phyloP scores from a whole-genome alignment of 2,113 vertebrate species.

The Xiphophorus hellerii region DNA sequence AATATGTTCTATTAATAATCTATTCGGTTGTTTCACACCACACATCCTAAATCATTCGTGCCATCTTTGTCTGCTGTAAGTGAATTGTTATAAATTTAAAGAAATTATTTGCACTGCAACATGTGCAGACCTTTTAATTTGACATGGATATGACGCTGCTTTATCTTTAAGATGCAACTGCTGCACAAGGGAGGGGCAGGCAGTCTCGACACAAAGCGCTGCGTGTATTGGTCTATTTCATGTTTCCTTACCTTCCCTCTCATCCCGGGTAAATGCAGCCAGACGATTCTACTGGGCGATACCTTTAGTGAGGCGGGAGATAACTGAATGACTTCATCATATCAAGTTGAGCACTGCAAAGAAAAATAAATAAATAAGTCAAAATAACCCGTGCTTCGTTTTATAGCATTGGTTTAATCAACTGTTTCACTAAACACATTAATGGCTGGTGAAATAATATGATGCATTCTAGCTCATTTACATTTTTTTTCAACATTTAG shows the following conservation, averaged over 20 bases:
- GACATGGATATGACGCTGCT: slow-evolving; percentile 29
- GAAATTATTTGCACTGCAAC: neutral
- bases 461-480: neutral
- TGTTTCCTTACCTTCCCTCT: slow-evolving; percentile 39
- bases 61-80: neutral
- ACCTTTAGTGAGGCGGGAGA: slow-evolving; percentile 53
- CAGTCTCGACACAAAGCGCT: slow-evolving; percentile 4
- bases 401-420: neutral
- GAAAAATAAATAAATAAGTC: slow-evolving; percentile 4
- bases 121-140: neutral
- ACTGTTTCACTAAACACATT: neutral
- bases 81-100: neutral
- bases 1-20: neutral
- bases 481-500: neutral
- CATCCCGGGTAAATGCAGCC: slow-evolving; percentile 52
- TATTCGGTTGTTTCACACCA: no score
- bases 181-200: slow-evolving; percentile 30
- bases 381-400: slow-evolving; percentile 1
- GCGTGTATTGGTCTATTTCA: slow-evolving; percentile 58
- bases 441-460: neutral
- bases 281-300: slow-evolving; percentile 55
- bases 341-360: slow-evolving; percentile 52
- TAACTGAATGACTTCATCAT: slow-evolving; percentile 69
- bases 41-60: neutral
- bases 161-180: slow-evolving; percentile 60